Evolutionary conservation across 2,113 vertebrate species (phyloP), one percentile per base, ranked within the genome.

Genomic region (Gyps fulvus): DNA sequence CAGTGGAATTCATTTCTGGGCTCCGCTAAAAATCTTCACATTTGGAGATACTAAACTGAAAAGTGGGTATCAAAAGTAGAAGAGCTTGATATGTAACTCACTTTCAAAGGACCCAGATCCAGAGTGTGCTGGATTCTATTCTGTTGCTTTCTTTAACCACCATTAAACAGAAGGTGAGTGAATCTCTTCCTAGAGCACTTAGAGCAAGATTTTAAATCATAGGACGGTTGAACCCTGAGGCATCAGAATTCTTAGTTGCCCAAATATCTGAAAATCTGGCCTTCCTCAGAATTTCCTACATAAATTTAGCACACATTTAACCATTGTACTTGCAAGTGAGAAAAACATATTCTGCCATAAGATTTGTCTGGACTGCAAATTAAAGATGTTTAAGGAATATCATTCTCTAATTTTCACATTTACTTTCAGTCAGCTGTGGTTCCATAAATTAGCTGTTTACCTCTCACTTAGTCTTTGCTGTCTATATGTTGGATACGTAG

Each of bases 401-500:
- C 17, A 32, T 73, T 55, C 72, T 59, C 42, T 71, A 32, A n/a
- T 71, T 58, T 43, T 70, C 23, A 40, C 10, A 0, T 13, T 54
- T 72, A 9, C 11, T 40, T 73, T 40, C 32, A 34, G 42, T 32
- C 1, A 0, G 31, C 43, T 67, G n/a, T 40, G n/a, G 34, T 54
- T 82, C 49, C 16, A 17, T 49, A 40, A 65, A 45, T 70, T 5
- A 36, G 6, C 42, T 31, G 11, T 36, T 83, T 31, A 14, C 18
- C 19, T 36, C 90, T 83, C 1, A 0, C 43, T 71, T 11, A 16
- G 61, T 40, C 32, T 67, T 62, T 52, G 65, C 65, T 79, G 54
- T 67, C 65, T 47, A 0, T 43, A 8, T 3, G 16, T 31, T 73
- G 32, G 36, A 1, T 32, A 6, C 6, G 13, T 21, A 29, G 34